Conservation (phyloP, 2,113 vertebrate genomes). For the Pachypanchax playfairii region DNA sequence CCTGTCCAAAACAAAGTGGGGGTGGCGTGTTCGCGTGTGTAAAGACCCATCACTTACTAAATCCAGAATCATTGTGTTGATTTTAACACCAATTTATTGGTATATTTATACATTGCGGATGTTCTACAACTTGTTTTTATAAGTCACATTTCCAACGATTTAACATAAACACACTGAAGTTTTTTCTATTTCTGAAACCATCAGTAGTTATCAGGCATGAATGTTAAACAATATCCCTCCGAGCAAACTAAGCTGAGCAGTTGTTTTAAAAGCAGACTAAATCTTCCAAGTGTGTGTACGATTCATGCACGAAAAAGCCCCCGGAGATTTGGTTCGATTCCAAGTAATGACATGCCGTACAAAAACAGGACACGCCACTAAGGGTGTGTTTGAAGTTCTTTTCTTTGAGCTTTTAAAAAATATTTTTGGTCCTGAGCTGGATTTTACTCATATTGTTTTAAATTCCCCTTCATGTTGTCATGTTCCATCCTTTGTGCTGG, state of each 20-base stretch:
- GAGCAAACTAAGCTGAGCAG: constrained; percentile 33
- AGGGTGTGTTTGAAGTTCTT: constrained; percentile 50
- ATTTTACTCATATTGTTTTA: constrained; percentile 36
- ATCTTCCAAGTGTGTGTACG: constrained; percentile 52
- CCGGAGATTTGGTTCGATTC: constrained; percentile 61
- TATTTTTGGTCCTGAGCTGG: constrained; percentile 26
- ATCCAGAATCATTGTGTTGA: constrained; percentile 5
- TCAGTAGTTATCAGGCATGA: constrained; percentile 39
- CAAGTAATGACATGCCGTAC: constrained; percentile 66
- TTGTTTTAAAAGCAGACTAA: constrained; percentile 58
- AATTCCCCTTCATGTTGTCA: constrained; percentile 36
- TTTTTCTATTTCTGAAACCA: constrained; percentile 23
- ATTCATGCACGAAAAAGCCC: constrained; percentile 69
- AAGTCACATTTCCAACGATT: too few species aligned
- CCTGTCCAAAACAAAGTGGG: constrained; percentile 22
- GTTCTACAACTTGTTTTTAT: too few species aligned
- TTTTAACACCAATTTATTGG: constrained; percentile 23
- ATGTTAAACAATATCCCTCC: constrained; percentile 52
- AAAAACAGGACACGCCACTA: constrained; percentile 70
- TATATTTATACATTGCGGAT: constrained; percentile 10
- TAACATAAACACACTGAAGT: constrained; percentile 25
- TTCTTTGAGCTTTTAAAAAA: constrained; percentile 52
- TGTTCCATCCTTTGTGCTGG: constrained; percentile 31
- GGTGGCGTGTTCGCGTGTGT: constrained; percentile 4
- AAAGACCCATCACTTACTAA: background rate